Conservation (phyloP, 2,797 vertebrate genomes). For the Antennarius maculatus region DNA sequence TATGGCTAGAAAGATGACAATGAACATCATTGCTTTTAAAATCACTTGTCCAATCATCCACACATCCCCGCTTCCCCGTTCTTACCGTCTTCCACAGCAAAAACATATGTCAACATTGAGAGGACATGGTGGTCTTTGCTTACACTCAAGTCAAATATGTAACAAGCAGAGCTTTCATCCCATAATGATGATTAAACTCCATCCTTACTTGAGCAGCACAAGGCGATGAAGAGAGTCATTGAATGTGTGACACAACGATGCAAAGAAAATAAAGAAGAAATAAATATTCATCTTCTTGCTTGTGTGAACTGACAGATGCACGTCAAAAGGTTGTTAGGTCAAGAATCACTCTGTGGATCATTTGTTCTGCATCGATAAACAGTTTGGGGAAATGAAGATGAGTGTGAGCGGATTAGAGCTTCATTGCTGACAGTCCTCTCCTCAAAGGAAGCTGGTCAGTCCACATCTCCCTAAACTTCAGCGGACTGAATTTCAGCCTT, state of each 20-base stretch:
- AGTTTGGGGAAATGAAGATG: conserved; percentile 22
- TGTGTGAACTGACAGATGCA: conserved; percentile 32
- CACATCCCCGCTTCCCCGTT: no score
- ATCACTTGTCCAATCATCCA: background rate
- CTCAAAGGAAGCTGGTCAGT: background rate
- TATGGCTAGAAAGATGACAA: no score
- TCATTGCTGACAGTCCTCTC: background rate
- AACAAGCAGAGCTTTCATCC: conserved; percentile 3
- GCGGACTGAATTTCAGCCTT: background rate
- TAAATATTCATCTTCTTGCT: conserved; percentile 29
- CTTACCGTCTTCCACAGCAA: background rate
- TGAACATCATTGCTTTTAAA: no score
- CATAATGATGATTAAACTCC: conserved; percentile 4
- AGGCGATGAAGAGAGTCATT: conserved; percentile 11
- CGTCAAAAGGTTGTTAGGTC: background rate
- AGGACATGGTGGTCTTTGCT: background rate
- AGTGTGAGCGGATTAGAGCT: background rate
- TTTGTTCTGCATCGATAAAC: conserved; percentile 31
- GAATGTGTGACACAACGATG: background rate
- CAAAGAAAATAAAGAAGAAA: conserved; percentile 25
- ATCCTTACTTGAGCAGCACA: background rate
- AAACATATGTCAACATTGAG: background rate
- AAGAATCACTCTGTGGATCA: conserved; percentile 15
- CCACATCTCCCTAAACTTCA: background rate
- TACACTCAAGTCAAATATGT: conserved; percentile 16